Percentiles rank a stretch among this genome's conserved stretches.
Evolutionary conservation across 2,113 vertebrate species (phyloP).

Genomic region (Lichenostomus cassidix): DNA sequence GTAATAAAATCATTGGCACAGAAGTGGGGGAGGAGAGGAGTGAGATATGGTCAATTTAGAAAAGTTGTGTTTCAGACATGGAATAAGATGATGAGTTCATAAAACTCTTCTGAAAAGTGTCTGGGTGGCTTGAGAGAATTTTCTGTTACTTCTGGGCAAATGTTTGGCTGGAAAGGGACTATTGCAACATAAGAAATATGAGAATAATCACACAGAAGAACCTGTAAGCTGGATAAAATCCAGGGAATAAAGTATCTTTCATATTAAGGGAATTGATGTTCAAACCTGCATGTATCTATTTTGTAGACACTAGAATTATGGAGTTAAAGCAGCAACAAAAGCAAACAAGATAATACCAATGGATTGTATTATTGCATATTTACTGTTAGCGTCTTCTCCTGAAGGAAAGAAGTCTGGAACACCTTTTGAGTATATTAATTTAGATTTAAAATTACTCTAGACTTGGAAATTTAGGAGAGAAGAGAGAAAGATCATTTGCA

Average conservation of each 20-base stretch:
- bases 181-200: background rate
- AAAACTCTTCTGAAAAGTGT: background rate
- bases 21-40: background rate
- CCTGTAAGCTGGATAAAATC: background rate
- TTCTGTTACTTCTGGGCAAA: background rate
- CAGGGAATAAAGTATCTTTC: background rate
- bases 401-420: background rate
- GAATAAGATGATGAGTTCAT: background rate
- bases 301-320: background rate
- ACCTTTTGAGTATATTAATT: background rate
- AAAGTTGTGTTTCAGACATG: background rate
- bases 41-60: background rate
- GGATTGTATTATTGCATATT: background rate
- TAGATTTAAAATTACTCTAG: background rate
- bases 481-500: background rate
- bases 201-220: background rate
- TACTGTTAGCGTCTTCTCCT: background rate
- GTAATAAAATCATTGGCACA: background rate
- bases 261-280: background rate
- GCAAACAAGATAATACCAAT: background rate
- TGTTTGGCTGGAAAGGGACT: background rate
- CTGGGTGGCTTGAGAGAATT: background rate
- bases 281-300: background rate
- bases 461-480: background rate
- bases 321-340: background rate